phyloP scores from a whole-genome alignment of 2,888 invertebrate species.

The Entomobrya proxima region DNA sequence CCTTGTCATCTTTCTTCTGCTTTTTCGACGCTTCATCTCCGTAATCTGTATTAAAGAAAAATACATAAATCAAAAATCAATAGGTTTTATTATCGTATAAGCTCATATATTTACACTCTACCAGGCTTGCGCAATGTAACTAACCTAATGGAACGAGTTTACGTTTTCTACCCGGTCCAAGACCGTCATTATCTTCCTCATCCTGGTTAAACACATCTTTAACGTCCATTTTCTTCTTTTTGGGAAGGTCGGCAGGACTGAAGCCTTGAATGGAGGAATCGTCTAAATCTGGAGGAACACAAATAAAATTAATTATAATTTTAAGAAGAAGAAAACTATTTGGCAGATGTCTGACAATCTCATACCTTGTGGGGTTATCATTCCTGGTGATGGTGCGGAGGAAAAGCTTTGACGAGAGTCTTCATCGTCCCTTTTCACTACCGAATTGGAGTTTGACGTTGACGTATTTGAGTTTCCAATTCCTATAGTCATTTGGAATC shows the following conservation, averaged over 20 bases:
- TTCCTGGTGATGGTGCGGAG: constrained; percentile 71
- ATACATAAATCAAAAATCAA: background rate
- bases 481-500: constrained; percentile 61
- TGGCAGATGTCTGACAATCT: no score
- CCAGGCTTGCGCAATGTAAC: no score
- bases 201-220: constrained; percentile 92
- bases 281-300: constrained; percentile 55
- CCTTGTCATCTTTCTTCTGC: constrained; percentile 82
- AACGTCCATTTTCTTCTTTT: constrained; percentile 86
- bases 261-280: constrained; percentile 73
- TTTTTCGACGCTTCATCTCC: constrained; percentile 80
- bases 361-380: constrained; percentile 61
- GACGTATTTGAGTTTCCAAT: constrained; percentile 36
- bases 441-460: constrained; percentile 1
- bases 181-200: constrained; percentile 81
- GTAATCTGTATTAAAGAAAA: constrained; percentile 80
- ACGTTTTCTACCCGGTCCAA: constrained; percentile 82
- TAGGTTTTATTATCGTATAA: no score
- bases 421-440: constrained; percentile 66
- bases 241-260: constrained; percentile 73
- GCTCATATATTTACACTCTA: no score
- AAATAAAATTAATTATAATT: background rate
- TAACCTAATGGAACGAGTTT: constrained; percentile 87
- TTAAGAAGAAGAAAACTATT: no score
- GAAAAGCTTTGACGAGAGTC: constrained; percentile 74